Base-by-base conservation (phyloP, 2,888 invertebrate species). In the Portevinia maculata region DNA sequence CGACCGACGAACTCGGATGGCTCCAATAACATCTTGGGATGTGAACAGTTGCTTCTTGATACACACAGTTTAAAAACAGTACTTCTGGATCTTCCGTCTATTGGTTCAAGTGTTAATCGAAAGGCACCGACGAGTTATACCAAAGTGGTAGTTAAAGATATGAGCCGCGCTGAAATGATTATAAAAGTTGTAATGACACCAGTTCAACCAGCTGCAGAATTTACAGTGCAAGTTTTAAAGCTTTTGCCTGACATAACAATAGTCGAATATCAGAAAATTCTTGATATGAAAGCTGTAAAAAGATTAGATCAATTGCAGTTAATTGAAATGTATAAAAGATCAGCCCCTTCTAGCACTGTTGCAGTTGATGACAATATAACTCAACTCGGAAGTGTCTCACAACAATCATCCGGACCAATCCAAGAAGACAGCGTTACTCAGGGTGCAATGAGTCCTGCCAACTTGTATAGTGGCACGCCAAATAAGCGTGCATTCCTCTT, bases 91-190 rank as follows among this genome's bases (percentile, higher is more conserved):
- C 92, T 99, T 85, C 99, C 99, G 0, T 97, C 97, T 0, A 94
- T 98, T 21, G 97, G 97, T 0, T 97, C 97, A 0, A 96, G 96
- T 86, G 95, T 98, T 0, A 94, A 94, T 83, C 92, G 98, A 6
- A 97, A 97, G 86, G 96, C 98, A 4, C 98, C 98, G 0, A 95
- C 97, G 0, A 96, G 96, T 81, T 98, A 94, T 85, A 94, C 95
- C 0, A 96, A 96, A 88, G 95, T 95, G 3, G 93, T 93, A 0
- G 91, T 92, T 6, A 93, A 92, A 95, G 91, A 98, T 34, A 99
- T 99, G 98, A 97, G 97, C 0, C 97, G 97, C 88, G 99, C 99
- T 0, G 99, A 99, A 91, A 98, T 99, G 97, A 96, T 99, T 39
- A 92, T 99, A n/a, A 99, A 99, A 92, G 93, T 99, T 30, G 98